Base-by-base conservation (phyloP, 2,797 vertebrate species). In the Cynopterus sphinx region DNA sequence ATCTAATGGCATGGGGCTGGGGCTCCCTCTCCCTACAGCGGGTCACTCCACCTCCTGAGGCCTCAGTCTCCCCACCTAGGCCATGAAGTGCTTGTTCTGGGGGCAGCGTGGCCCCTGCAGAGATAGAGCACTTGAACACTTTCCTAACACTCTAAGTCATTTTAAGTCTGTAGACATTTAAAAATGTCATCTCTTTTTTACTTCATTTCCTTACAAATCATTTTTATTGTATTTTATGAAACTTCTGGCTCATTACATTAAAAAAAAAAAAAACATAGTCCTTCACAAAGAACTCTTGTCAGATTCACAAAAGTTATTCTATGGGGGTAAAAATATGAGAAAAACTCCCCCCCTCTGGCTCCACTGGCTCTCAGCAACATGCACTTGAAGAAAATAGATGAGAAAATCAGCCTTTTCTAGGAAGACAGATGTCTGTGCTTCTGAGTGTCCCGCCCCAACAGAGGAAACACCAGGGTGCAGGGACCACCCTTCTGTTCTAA, bases 91-190 rank as follows among this genome's bases (percentile, higher is more conserved):
- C 13, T 19, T 24, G 31, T 67, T 17, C 19, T 41, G 26, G 39
- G 39, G 43, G 9, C 43, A 49, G 53, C 0, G 1, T 21, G 36
- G 51, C 28, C 57, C 13, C 9, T 19, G 36, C 68, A 43, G 49
- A 5, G 39, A 63, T 33, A 67, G 22, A 39, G n/a, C 6, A 51
- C 26, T 8, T 2, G 11, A 13, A 12, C 4, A 5, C 43, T 33
- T 39, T 33, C 3, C 49, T 3, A 28, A 26, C 43, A 75, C 57
- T 24, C 36, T 46, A 7, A 19, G 6, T 24, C 22, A 21, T 16
- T 28, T 43, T 24, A 39, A 0, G 5, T 24, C 19, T 51, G 4
- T 3, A 22, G 9, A 55, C n/a, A 51, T 28, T 19, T 17, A 19
- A 49, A 41, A 49, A 67, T 33, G 41, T n/a, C 11, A 1, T 17